Evolutionary conservation across 37 sponge, comb jelly and placozoan species (phyloP).

Genomic region (Diacarnus erythraeanus): DNA sequence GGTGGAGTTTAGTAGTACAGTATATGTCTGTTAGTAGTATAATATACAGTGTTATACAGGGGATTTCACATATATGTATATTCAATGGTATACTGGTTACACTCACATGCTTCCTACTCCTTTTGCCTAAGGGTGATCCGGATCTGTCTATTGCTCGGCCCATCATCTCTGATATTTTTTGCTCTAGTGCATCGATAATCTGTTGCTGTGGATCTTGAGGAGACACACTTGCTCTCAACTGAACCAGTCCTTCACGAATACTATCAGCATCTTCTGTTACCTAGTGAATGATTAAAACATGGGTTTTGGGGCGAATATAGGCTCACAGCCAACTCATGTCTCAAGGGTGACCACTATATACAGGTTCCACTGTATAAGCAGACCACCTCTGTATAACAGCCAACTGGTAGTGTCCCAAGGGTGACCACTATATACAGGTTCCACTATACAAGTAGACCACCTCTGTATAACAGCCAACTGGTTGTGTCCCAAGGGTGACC

Average conservation of each 20-base stretch:
- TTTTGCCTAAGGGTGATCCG: constrained; percentile 17
- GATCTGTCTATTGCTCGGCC: constrained; percentile 13
- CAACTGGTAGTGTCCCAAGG: too few species aligned
- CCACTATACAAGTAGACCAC: too few species aligned
- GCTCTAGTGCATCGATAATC: constrained; percentile 28
- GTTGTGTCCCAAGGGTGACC: too few species aligned
- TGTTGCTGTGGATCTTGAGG: constrained; percentile 38
- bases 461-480: too few species aligned
- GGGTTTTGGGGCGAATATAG: neutral
- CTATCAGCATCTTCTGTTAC: constrained; percentile 37
- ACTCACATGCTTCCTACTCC: constrained; percentile 31
- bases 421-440: too few species aligned
- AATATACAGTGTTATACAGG: too few species aligned
- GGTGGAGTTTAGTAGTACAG: too few species aligned
- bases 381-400: too few species aligned
- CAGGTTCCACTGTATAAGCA: too few species aligned
- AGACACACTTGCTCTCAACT: constrained; percentile 1
- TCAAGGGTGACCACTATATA: too few species aligned
- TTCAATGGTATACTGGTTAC: neutral
- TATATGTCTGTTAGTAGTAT: too few species aligned
- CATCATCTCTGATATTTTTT: constrained; percentile 27
- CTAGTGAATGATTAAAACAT: neutral
- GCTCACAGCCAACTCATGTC: neutral
- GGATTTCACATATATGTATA: too few species aligned
- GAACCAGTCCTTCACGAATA: constrained; percentile 20